Base-by-base conservation (phyloP, 2,888 invertebrate species). In the Netelia virgata region DNA sequence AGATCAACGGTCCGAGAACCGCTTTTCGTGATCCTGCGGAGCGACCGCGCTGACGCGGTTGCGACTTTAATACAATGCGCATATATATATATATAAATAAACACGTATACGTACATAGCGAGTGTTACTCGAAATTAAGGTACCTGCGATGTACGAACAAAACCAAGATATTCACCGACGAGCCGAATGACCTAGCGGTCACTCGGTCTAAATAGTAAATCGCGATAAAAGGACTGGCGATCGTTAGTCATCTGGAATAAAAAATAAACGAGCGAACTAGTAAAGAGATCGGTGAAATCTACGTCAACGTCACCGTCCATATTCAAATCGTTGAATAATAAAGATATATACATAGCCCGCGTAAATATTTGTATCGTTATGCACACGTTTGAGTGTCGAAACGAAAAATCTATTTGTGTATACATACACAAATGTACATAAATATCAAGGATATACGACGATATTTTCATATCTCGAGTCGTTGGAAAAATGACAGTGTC, bases 1-100 rank as follows among this genome's bases (percentile, higher is more conserved):
- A 87, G 88, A 90, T 89, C 87, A 89, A 85, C 84, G 72, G 70
- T 57, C 14, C 9, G 57, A 74, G 63, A 59, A 69, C 72, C 68
- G 47, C 69, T 63, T 50, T 61, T 61, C 68, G 78, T 75, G 79
- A 80, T 83, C 75, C 83, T 66, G 79, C 50, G 75, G 79, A 55
- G 68, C 57, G 68, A 77, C 63, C 70, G 59, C 66, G 57, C 75
- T 80, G 63, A 11, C 72, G 41, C 53, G 55, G 64, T 75, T 66
- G 16, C 20, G 72, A 77, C 47, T 81, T 53, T 20, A 28, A 16
- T 43, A 75, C 53, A 50, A 57, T 50, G 11, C 50, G 36, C 5
- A 50, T 47, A 43, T 9, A 57, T 36, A 53, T 53, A 57, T 18
- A 28, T 53, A n/a, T 14, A 53, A 9, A 59, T 57, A 57, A 36